Evolutionary conservation across 2,113 vertebrate species (phyloP).

Genomic region (Pygoscelis antarcticus): DNA sequence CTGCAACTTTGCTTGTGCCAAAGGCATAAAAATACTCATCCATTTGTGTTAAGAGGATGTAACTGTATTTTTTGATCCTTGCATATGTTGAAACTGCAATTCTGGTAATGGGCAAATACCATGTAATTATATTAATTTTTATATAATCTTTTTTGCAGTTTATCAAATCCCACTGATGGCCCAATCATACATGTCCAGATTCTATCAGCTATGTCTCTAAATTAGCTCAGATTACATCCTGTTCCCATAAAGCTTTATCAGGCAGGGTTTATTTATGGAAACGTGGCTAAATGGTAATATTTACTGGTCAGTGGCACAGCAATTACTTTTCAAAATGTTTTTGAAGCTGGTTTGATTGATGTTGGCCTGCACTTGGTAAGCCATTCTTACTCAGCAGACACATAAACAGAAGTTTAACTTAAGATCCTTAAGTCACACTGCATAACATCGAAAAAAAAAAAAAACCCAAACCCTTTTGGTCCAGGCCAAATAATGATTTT

Average conservation of each 20-base stretch:
- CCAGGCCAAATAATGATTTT: not conserved
- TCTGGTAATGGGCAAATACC: not conserved
- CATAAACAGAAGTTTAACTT: not conserved
- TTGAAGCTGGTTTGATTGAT: not conserved
- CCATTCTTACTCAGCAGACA: not conserved
- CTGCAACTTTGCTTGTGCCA: not conserved
- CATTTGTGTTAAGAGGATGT: not conserved
- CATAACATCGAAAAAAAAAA: not conserved
- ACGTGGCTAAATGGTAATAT: not conserved
- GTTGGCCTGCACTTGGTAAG: not conserved
- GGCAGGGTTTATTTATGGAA: not conserved
- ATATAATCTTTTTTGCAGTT: not conserved
- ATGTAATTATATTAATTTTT: not conserved
- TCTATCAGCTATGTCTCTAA: not conserved
- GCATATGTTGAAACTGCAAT: not conserved
- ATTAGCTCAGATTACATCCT: not conserved
- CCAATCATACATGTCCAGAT: fast-evolving
- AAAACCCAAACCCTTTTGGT: not conserved
- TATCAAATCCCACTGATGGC: not conserved
- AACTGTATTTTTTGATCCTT: not conserved
- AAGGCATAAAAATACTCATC: not conserved
- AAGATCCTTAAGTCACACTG: not conserved
- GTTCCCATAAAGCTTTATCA: not conserved
- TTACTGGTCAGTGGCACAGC: not conserved
- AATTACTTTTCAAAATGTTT: not conserved